These are phyloP conservation scores for Emys orbicularis DNA, from an alignment of 2,797 vertebrate species.

Conservation along the genomic window DNA sequence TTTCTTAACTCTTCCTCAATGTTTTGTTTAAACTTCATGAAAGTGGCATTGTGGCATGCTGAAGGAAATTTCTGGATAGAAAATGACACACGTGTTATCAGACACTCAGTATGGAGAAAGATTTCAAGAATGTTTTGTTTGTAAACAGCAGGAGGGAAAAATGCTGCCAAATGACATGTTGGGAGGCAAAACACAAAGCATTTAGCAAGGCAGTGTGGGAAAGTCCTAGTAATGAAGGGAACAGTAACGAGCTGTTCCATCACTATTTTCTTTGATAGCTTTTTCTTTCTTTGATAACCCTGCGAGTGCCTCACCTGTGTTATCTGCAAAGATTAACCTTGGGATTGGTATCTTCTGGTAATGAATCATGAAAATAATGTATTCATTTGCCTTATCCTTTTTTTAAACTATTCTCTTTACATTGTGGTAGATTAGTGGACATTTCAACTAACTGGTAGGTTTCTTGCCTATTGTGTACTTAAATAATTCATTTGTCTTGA, in stretches of 20 bases:
- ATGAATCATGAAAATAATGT: not conserved
- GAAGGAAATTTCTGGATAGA: not conserved
- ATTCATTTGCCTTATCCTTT: not conserved
- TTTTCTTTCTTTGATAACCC: not conserved
- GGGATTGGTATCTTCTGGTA: not conserved
- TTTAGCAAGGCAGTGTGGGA: not conserved
- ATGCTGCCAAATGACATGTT: not conserved
- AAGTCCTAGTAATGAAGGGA: not conserved
- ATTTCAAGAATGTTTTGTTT: not conserved
- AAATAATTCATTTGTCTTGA: not conserved
- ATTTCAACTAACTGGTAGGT: not conserved
- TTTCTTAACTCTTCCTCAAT: not conserved
- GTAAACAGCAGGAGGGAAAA: not conserved
- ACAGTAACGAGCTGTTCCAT: not conserved
- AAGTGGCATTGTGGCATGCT: fast-evolving
- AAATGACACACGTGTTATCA: fast-evolving
- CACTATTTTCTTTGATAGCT: not conserved
- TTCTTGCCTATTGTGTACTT: not conserved
- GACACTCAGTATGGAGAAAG: not conserved
- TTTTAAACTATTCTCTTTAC: not conserved
- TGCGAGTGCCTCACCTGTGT: not conserved
- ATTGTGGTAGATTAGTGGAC: not conserved
- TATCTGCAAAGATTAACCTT: not conserved
- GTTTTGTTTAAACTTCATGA: not conserved
- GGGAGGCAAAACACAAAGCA: not conserved